Conservation (phyloP, 2,113 vertebrate species). For the Helogale parvula region DNA sequence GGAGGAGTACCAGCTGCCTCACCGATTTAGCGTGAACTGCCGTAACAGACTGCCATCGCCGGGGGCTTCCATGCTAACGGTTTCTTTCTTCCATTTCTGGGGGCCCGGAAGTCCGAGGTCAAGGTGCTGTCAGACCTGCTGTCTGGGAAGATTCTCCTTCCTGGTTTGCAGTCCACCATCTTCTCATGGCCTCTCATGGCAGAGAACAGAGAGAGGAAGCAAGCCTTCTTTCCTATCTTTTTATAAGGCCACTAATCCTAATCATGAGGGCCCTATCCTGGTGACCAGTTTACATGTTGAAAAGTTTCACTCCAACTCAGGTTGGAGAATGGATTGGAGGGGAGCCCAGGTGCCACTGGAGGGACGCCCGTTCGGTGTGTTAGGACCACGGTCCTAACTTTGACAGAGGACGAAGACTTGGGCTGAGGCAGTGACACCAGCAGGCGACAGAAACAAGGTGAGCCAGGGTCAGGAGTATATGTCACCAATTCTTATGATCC, state of each 20-base stretch:
- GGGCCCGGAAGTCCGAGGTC: neutral
- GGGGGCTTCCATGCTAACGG: neutral
- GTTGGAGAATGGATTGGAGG: neutral
- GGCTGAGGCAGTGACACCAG: neutral
- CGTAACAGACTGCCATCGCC: too few species aligned
- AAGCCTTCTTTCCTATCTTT: neutral
- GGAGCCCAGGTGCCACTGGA: neutral
- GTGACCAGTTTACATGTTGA: neutral
- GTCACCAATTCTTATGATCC: neutral
- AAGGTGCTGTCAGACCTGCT: neutral
- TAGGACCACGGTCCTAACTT: accelerated
- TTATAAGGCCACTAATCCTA: neutral
- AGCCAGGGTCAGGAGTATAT: neutral
- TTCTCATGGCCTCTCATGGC: neutral
- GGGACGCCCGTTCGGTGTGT: neutral
- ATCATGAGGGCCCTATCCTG: neutral
- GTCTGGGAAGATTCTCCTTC: neutral
- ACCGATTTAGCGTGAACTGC: too few species aligned
- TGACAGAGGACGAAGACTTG: neutral
- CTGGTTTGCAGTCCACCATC: neutral
- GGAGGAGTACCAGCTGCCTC: neutral
- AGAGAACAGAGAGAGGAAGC: neutral
- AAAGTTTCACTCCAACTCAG: neutral
- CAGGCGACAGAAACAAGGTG: neutral
- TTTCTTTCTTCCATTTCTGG: neutral